These are phyloP conservation scores for Hippocampus kuda DNA, from an alignment of 2,797 vertebrate species.

Conservation along the genomic window DNA sequence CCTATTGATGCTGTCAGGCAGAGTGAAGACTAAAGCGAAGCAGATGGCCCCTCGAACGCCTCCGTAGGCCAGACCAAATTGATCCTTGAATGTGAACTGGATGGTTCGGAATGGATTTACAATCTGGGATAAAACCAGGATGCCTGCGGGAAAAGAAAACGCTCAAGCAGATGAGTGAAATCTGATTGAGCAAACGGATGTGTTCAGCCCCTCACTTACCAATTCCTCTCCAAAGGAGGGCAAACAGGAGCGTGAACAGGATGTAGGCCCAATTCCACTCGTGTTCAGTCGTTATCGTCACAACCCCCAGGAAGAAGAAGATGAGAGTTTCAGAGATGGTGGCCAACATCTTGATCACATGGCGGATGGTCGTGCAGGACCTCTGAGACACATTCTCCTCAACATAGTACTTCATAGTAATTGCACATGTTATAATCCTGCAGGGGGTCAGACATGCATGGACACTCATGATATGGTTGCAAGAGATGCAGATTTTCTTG, in stretches of 20 bases:
- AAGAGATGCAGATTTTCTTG: background rate
- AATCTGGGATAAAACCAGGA: constrained; percentile 84
- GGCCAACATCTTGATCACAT: constrained; percentile 92
- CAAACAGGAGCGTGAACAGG: constrained; percentile 82
- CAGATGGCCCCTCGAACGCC: constrained; percentile 91
- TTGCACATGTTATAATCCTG: constrained; percentile 84
- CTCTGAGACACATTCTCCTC: constrained; percentile 91
- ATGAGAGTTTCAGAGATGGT: constrained; percentile 88
- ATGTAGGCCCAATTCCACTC: constrained; percentile 96
- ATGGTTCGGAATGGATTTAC: constrained; percentile 89
- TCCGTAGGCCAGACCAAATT: constrained; percentile 87
- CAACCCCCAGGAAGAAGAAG: constrained; percentile 94
- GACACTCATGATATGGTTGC: too few relatives aligned
- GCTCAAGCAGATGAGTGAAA: background rate
- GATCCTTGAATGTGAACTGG: constrained; percentile 83
- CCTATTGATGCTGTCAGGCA: constrained; percentile 75
- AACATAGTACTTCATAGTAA: constrained; percentile 93
- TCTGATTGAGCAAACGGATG: background rate
- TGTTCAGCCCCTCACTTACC: constrained; percentile 64
- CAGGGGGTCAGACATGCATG: constrained; percentile 6
- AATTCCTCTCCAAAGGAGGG: constrained; percentile 80
- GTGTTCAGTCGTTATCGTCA: constrained; percentile 83
- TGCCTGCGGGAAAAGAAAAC: constrained; percentile 59
- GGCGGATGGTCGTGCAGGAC: constrained; percentile 88
- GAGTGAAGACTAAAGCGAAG: constrained; percentile 84